Evolutionary conservation across 2,797 vertebrate genomes (phyloP), one percentile per base, ranked within the genome.

Genomic region (Enteromius thamalakanensis): DNA sequence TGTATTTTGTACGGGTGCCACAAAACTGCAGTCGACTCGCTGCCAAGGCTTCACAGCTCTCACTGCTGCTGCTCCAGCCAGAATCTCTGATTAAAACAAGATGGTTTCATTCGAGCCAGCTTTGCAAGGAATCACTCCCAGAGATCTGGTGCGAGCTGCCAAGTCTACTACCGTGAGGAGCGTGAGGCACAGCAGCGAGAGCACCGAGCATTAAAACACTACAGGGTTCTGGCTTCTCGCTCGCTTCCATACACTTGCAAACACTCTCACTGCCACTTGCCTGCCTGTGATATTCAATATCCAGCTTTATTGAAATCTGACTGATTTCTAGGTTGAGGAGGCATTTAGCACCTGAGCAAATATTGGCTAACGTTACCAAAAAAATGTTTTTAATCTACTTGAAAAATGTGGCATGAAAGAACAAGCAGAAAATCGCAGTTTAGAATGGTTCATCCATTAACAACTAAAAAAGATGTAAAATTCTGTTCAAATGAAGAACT

Each of bases 61-160:
- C 91, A 89, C 91, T 93, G 92, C 93, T 93, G 91, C 89, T 87
- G 91, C 92, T 90, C 89, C 92, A 94, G 94, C 94, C 94, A 94
- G 94, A 92, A 93, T 90, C 92, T 91, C 92, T 95, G 94, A 96
- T 95, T 95, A 95, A 95, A 96, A 94, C 93, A 94, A 94, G 93
- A 95, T 95, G 94, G 93, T 95, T 93, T 94, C 92, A 93, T 93
- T 94, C 93, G 90, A 92, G 92, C 93, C 92, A 92, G 93, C 93
- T 94, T 93, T 92, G 90, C 92, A 93, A 94, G 93, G 94, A 94
- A 94, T 94, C 92, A 92, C 92, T 94, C 91, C 92, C 92, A 94
- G 94, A 93, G 92, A 93, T 72, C 89, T 89, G 91, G 88, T 88
- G 90, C 83, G 89, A 87, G 53, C 92, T 94, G 94, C 94, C 94